Conservation (phyloP, 2,113 vertebrate species). For the Sisor rabdophorus region DNA sequence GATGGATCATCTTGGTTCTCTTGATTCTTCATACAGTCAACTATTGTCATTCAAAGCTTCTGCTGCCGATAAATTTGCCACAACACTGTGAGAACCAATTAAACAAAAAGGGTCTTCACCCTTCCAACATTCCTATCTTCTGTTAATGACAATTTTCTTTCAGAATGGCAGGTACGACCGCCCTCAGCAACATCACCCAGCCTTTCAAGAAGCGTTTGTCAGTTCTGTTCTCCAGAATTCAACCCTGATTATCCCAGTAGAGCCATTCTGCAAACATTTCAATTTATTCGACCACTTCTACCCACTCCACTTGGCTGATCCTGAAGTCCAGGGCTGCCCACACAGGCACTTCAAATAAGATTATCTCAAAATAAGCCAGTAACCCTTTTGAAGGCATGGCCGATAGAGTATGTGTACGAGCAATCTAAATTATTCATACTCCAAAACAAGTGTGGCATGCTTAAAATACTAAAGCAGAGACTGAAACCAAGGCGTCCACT, state of each 20-base stretch:
- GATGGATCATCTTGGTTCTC: no score
- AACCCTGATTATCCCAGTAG: constrained; percentile 50
- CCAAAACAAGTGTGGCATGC: constrained; percentile 53
- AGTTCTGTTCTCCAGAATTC: constrained; percentile 7
- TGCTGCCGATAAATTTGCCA: no score
- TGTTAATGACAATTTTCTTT: neutral
- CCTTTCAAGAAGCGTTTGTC: neutral
- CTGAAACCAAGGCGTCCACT: constrained; percentile 37
- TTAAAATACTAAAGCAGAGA: constrained; percentile 53
- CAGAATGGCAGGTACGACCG: neutral
- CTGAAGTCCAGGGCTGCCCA: constrained; percentile 42
- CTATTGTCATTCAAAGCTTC: no score
- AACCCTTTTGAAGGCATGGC: constrained; percentile 48
- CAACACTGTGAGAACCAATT: no score
- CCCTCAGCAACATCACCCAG: neutral
- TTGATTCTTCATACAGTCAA: no score
- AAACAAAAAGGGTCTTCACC: neutral
- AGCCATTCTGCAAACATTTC: constrained; percentile 57
- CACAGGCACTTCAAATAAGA: constrained; percentile 43
- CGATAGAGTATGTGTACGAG: constrained; percentile 57
- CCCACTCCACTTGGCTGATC: constrained; percentile 21
- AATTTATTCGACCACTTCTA: constrained; percentile 32
- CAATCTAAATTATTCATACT: constrained; percentile 58
- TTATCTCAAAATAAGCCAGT: constrained; percentile 37
- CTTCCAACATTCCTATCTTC: neutral